Evolutionary conservation across 2,797 vertebrate species (phyloP), one percentile per base, ranked within the genome.

Genomic region (Pangasius sanitwongsei): DNA sequence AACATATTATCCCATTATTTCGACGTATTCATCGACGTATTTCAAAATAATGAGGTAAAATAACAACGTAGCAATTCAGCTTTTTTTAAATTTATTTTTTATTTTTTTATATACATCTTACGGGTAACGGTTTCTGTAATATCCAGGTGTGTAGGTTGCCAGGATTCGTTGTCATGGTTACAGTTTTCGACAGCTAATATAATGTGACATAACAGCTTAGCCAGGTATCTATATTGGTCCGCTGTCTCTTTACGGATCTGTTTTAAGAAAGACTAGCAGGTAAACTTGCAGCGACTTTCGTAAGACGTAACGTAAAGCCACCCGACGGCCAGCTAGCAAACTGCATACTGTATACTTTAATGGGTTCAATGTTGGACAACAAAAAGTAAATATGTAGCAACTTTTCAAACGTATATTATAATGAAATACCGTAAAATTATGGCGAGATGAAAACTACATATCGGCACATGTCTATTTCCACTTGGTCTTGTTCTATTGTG

Each of bases 401-500:
- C 37, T 83, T 41, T 83, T 44, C 25, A 4, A 16, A 41, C 9
- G 16, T 48, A 20, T 9, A 15, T 82, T 59, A 31, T 23, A n/a
- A 67, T 12, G 41, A 67, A 67, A 31, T 20, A 11, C 31, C 0
- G 3, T 6, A 15, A 13, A 31, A 44, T 44, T 4, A 28, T 16
- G 50, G 67, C 9, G 53, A 75, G 53, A 44, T 55, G 50, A 55
- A 55, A 55, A 50, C 48, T 6, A 23, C 8, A 12, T 18, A 28
- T 59, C 20, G 23, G 34, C 34, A 86, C 67, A 55, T 23, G 69
- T 74, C 50, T 28, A 9, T 41, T 74, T 74, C 28, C 69, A 78
- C 44, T 69, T 9, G 63, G 75, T 86, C 63, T 86, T 86, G 88
- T 89, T 72, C 37, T 53, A 2, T 61, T 85, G 77, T 53, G 84